Base-by-base conservation (phyloP, 1,140 invertebrate species). In the Hypsibius dujardini region DNA sequence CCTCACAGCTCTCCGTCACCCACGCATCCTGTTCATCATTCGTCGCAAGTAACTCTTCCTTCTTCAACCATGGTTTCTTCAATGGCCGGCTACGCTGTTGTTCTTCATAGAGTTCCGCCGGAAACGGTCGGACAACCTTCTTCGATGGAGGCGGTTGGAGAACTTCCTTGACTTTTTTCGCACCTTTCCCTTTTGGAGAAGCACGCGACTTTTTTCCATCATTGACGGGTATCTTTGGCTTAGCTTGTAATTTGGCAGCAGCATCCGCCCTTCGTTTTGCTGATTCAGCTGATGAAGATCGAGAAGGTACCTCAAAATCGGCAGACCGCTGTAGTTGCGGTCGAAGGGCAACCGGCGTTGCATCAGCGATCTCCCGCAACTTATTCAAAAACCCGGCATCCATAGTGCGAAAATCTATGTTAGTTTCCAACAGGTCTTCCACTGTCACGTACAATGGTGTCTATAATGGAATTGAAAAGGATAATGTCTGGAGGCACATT, bases 221-320 rank as follows among this genome's bases (percentile, higher is more conserved):
- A 15, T 67, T 42, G 12, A 15, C 45, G n/a, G 7, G 7, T 42
- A 15, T 67, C 3, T 67, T 67, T 15, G 42, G 12, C 7, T 15
- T 45, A 12, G 7, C 62, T 67, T 12, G 3, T 67, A 67, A 12
- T 67, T 12, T 12, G 12, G 12, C 3, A 15, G 12, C 62, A 67
- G 62, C 12, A 15, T 12, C 3, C 42, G 62, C 12, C 12, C 42
- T 45, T 42, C 45, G 12, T 67, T 42, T 67, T 42, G 42, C 12
- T 67, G 42, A 67, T 7, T 45, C 62, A 67, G 42, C 62, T 45
- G 62, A 67, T 7, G 62, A 67, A 7, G 62, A 12, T 12, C 12
- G 12, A 42, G 62, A 67, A 67, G 12, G 7, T 67, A 42, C 3
- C 62, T 67, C 62, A 42, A 67, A 67, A 67, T 67, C 62, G 42